Percentiles rank a stretch among this genome's conserved stretches.
Conservation (phyloP, 2,113 vertebrate genomes). For the Australoheros scitulus region DNA sequence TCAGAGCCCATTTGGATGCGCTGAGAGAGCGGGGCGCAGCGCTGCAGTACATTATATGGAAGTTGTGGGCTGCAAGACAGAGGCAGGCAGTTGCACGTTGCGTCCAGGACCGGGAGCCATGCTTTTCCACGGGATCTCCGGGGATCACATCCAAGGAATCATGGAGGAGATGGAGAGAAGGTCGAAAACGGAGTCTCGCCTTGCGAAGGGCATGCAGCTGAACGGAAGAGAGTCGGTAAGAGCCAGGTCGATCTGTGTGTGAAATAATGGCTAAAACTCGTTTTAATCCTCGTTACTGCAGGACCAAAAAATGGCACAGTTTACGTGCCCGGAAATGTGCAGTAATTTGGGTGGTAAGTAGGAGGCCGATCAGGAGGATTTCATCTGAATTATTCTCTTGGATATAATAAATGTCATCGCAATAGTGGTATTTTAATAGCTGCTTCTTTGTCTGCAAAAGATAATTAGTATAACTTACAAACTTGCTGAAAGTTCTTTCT, state of each 20-base stretch:
- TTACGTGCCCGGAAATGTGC: background rate
- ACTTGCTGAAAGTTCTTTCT: background rate
- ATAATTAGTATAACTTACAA: background rate
- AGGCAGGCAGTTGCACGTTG: slow-evolving; percentile 97
- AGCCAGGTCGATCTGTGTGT: background rate
- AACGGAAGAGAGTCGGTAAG: slow-evolving; percentile 98
- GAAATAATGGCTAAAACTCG: background rate
- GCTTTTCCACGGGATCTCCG: slow-evolving; percentile 99
- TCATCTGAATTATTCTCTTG: background rate
- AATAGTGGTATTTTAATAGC: background rate
- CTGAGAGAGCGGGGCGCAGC: slow-evolving; percentile 83
- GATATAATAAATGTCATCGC: background rate
- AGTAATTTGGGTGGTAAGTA: background rate
- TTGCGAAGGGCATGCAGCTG: slow-evolving; percentile 94
- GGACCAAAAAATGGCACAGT: background rate
- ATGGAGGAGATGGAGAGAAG: slow-evolving; percentile 99
- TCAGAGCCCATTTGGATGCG: slow-evolving; percentile 84
- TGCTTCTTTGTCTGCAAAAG: background rate
- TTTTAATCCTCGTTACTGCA: background rate
- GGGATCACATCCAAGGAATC: slow-evolving; percentile 99
- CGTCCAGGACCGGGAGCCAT: slow-evolving; percentile 99
- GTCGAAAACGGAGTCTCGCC: slow-evolving; percentile 93
- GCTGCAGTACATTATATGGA: slow-evolving; percentile 91
- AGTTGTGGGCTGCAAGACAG: slow-evolving; percentile 97
- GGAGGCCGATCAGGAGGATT: background rate